Percentiles rank a stretch among this genome's conserved stretches.
phyloP scores from a whole-genome alignment of 1,140 invertebrate species.

The Heliconius hewitsoni region DNA sequence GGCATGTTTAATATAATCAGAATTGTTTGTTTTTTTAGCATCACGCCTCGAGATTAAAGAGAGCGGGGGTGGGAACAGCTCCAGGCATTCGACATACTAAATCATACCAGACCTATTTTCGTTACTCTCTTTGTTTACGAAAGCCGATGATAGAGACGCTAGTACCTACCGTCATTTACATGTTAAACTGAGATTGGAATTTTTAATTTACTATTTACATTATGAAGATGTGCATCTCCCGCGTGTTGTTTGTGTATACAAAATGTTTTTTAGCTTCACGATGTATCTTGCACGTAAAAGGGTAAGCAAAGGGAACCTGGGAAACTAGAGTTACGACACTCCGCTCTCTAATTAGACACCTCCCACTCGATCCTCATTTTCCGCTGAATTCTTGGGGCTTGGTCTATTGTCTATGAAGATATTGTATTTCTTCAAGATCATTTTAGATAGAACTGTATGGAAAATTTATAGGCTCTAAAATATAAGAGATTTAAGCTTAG shows the following conservation, averaged over 20 bases:
- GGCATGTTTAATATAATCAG: slow-evolving; percentile 4
- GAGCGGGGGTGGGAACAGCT: slow-evolving; percentile 35
- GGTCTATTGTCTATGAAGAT: too few species aligned
- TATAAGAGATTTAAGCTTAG: too few species aligned
- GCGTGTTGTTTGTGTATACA: background rate
- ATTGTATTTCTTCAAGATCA: too few species aligned
- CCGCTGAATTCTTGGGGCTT: too few species aligned
- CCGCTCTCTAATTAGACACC: too few species aligned
- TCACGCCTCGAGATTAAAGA: slow-evolving; percentile 51
- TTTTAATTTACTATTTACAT: background rate
- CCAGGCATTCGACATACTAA: slow-evolving; percentile 30
- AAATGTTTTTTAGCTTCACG: too few species aligned
- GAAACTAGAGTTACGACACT: too few species aligned
- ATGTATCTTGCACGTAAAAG: too few species aligned
- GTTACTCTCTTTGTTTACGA: background rate
- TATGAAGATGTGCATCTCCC: background rate
- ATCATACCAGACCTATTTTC: slow-evolving; percentile 39
- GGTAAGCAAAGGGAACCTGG: too few species aligned
- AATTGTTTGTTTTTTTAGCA: slow-evolving; percentile 55
- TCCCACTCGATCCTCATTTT: too few species aligned
- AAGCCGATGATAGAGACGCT: background rate
- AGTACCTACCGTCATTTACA: background rate
- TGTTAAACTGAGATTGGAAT: background rate
- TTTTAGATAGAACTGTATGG: too few species aligned
- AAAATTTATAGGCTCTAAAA: too few species aligned